Evolutionary conservation across 2,113 vertebrate species (phyloP).

Genomic region (Neomonachus schauinslandi): DNA sequence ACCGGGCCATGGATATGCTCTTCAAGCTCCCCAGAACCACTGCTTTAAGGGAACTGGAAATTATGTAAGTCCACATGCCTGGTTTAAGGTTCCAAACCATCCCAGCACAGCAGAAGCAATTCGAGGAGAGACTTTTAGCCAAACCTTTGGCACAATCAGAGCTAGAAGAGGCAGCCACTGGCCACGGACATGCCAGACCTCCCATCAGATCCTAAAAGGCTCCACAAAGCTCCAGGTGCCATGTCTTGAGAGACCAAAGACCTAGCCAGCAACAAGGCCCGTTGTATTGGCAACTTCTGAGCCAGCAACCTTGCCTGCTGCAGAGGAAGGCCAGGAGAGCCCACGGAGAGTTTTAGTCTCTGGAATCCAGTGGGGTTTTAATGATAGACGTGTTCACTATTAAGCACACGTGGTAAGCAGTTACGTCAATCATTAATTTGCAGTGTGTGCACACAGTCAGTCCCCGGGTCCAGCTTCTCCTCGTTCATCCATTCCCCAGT

Average conservation of each 20-base stretch:
- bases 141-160: not conserved
- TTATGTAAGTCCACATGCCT: not conserved
- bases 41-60: not conserved
- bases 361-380: not conserved
- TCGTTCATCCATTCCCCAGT: not conserved
- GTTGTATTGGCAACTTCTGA: not conserved
- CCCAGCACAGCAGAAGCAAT: not conserved
- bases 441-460: not conserved
- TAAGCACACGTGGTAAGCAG: not conserved
- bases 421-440: conserved; percentile 32
- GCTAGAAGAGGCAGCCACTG: not conserved
- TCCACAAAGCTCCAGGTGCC: not conserved
- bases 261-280: not conserved
- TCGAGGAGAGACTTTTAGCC: not conserved
- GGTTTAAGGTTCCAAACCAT: not conserved
- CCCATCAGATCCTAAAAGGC: not conserved
- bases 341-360: not conserved
- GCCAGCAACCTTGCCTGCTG: not conserved
- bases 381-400: conserved; percentile 48
- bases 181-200: not conserved
- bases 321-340: not conserved
- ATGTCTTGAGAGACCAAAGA: not conserved
- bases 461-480: not conserved
- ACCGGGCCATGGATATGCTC: fast-evolving
- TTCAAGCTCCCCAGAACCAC: not conserved